A percentile compares a stretch with the other conserved stretches of the same genome.
These are phyloP conservation scores for Mesoclemmys tuberculata DNA, from an alignment of 2,113 vertebrate genomes.

Conservation along the genomic window DNA sequence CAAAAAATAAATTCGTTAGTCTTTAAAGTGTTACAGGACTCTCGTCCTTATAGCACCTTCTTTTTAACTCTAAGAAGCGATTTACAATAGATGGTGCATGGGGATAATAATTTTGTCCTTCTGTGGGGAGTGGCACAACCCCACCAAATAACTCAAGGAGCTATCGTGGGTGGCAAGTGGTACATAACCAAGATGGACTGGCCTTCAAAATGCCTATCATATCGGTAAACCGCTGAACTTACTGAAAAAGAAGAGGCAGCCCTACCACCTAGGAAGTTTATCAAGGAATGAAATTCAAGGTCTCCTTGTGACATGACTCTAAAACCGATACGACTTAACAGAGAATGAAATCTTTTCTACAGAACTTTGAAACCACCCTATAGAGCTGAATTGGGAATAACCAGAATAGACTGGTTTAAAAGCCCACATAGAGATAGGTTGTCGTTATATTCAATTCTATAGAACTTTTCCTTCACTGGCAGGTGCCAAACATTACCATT, in stretches of 20 bases:
- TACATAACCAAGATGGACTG: not conserved
- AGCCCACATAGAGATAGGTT: not conserved
- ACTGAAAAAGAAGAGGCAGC: not conserved
- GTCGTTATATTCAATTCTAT: not conserved
- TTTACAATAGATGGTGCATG: not conserved
- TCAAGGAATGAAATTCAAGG: not conserved
- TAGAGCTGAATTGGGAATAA: not conserved
- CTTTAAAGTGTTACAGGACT: too few relatives aligned
- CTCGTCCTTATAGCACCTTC: too few relatives aligned
- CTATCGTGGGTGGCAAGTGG: not conserved
- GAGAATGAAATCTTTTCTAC: not conserved
- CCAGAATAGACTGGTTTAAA: not conserved
- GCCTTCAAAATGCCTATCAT: not conserved
- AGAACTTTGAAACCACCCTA: not conserved
- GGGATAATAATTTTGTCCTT: not conserved
- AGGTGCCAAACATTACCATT: not conserved
- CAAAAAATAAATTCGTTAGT: too few relatives aligned
- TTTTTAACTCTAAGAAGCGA: not conserved
- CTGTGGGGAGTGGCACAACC: not conserved
- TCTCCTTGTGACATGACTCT: not conserved
- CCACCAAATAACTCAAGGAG: not conserved
- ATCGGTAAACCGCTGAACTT: not conserved
- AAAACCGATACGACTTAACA: not conserved
- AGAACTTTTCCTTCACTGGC: not conserved
- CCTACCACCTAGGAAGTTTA: not conserved